Evolutionary conservation across 2,797 vertebrate species (phyloP).

Genomic region (Megalops cyprinoides): DNA sequence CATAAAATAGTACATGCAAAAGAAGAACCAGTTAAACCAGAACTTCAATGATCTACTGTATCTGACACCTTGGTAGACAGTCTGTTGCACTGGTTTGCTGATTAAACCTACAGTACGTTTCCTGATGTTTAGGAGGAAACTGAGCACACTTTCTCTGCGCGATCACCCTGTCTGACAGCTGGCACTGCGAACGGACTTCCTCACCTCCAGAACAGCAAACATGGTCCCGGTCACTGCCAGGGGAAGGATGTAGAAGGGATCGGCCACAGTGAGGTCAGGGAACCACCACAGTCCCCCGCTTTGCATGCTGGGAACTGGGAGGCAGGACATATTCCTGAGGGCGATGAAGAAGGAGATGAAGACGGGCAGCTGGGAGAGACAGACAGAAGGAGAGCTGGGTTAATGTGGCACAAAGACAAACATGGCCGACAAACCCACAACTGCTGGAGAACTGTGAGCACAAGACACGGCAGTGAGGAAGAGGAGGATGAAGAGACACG

Average conservation of each 20-base stretch:
- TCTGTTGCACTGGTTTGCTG: no score
- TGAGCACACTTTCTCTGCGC: no score
- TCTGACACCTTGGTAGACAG: no score
- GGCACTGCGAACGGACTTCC: neutral
- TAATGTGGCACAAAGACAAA: no score
- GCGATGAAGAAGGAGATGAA: conserved; percentile 91
- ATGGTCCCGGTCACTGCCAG: conserved; percentile 80
- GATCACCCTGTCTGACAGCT: neutral
- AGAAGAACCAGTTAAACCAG: no score
- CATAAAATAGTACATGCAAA: no score
- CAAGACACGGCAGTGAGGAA: neutral
- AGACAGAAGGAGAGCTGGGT: neutral
- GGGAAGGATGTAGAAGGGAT: conserved; percentile 83
- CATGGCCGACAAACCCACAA: no score
- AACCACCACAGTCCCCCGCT: conserved; percentile 86
- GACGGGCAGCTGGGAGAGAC: conserved; percentile 74
- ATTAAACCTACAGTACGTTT: neutral
- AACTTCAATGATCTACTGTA: no score
- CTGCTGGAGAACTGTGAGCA: no score
- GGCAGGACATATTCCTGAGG: conserved; percentile 85
- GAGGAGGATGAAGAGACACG: neutral
- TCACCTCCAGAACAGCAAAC: conserved; percentile 85
- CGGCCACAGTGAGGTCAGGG: conserved; percentile 76
- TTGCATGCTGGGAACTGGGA: conserved; percentile 88
- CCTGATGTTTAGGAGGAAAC: neutral